phyloP scores from a whole-genome alignment of 2,888 invertebrate genomes.

The Ecliptopera silaceata region DNA sequence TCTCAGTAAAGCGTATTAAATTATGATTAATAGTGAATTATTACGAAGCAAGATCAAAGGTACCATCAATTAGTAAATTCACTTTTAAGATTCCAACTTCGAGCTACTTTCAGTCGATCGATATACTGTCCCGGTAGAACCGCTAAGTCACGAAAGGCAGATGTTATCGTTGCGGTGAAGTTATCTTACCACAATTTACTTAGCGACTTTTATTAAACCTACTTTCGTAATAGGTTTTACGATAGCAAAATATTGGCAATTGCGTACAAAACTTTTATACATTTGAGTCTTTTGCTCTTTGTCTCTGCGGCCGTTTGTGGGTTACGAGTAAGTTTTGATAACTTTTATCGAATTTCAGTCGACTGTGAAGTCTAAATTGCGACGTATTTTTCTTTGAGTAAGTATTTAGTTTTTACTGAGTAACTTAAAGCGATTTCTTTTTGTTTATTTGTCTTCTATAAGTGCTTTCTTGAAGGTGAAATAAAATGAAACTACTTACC shows the following conservation, averaged over 20 bases:
- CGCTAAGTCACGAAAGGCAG: slow-evolving; percentile 35
- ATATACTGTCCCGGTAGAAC: slow-evolving; percentile 21
- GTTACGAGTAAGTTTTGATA: slow-evolving; percentile 20
- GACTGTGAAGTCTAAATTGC: not conserved
- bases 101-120: slow-evolving; percentile 11
- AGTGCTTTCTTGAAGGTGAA: no score
- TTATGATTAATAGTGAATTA: slow-evolving; percentile 2
- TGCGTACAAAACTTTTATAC: slow-evolving; percentile 31
- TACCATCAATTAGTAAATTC: slow-evolving; percentile 2
- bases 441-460: no score
- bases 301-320: slow-evolving; percentile 28
- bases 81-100: slow-evolving; percentile 4
- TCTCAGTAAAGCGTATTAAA: slow-evolving; percentile 1
- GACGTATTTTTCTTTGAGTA: no score
- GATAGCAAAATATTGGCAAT: slow-evolving; percentile 37
- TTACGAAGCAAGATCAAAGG: slow-evolving; percentile 1
- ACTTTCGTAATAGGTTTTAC: slow-evolving; percentile 30
- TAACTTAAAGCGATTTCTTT: no score
- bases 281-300: slow-evolving; percentile 25
- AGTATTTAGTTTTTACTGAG: no score
- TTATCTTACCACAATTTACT: slow-evolving; percentile 39
- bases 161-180: slow-evolving; percentile 34
- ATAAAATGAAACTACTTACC: no score
- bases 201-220: slow-evolving; percentile 40
- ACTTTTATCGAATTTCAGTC: slow-evolving; percentile 16